Conservation (phyloP, 2,888 invertebrate species). For the Chrysotoxum bicinctum region DNA sequence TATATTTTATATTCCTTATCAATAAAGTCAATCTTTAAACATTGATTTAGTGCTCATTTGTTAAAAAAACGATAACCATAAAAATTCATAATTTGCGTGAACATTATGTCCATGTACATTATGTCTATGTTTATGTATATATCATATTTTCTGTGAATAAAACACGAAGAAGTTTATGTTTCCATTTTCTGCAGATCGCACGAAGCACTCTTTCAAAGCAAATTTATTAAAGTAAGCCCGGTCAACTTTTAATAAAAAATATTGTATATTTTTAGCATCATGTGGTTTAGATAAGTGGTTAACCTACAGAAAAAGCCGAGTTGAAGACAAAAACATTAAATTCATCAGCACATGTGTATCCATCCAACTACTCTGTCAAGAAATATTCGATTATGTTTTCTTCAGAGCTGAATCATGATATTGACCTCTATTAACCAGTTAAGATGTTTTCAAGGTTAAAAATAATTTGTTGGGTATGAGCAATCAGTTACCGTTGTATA, state of each 20-base stretch:
- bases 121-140: no score
- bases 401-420: conserved; percentile 27
- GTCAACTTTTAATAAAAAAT: background rate
- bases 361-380: background rate
- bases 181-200: background rate
- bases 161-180: background rate
- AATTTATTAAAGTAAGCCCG: background rate
- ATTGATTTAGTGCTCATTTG: no score
- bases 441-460: conserved; percentile 37
- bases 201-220: background rate
- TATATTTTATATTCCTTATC: no score
- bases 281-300: background rate
- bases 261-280: background rate
- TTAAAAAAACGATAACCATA: no score
- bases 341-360: background rate
- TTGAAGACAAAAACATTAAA: background rate
- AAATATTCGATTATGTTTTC: conserved; percentile 7
- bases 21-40: no score
- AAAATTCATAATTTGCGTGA: no score
- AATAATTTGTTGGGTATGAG: conserved; percentile 11
- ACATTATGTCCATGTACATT: no score
- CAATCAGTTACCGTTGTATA: background rate
- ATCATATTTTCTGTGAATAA: background rate
- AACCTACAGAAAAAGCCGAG: background rate
- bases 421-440: background rate